Evolutionary conservation across 2,888 invertebrate genomes (phyloP), one percentile per base, ranked within the genome.

Genomic region (Nineta flava): DNA sequence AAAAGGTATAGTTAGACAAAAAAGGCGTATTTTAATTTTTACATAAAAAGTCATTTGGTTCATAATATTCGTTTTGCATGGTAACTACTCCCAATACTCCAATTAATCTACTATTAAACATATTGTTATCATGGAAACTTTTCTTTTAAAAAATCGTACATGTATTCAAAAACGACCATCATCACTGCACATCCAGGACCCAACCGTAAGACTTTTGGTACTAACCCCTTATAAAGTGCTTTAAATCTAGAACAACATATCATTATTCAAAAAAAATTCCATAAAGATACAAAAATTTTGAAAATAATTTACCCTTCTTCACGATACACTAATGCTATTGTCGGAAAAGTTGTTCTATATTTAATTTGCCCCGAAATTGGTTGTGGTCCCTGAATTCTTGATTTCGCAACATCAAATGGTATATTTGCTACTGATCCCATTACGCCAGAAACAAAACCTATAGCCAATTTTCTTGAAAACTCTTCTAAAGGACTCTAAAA

Each of bases 111-210:
- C 4, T 26, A 6, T 26, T 26, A 7, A 5, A 26, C 7, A 7
- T 26, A 26, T 26, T 6, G 4, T 7, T 26, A 26, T 26, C 26
- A 26, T 6, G 56, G 58, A 58, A 74, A 76, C 52, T 62, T 67
- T 19, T 61, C 52, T 51, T 79, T 77, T 59, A 94, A 71, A 65
- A 75, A 87, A 49, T 79, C 72, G 63, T 88, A 87, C 51, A 84
- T 80, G 59, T 88, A 82, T 61, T 95, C 95, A 60, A 90, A 94
- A 9, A 92, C 88, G 7, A 95, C 79, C 55, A 95, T 70, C 92
- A 95, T 91, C 50, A 95, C 92, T 2, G 93, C 95, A 16, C 94
- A 95, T 45, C 93, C 93, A 1, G 95, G 95, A 19, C 94, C 95
- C 50, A 95, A 68, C 54, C 95, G 75, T 63, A 95, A 73, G 0